Conservation (phyloP, 2,113 vertebrate species). For the Hydrochoerus hydrochaeris region DNA sequence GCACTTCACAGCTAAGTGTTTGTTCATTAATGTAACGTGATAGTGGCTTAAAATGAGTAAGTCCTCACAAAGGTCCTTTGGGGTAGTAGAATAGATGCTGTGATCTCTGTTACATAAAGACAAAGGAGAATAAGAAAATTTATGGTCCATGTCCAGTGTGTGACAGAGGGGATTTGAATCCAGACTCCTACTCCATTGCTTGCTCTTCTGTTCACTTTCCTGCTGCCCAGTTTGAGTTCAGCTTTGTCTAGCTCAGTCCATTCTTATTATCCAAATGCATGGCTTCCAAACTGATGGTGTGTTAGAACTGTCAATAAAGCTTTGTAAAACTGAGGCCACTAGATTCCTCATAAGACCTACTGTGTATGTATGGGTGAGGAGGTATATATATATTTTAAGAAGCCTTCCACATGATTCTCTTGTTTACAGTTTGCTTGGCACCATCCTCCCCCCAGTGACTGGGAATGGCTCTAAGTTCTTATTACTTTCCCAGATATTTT, state of each 20-base stretch:
- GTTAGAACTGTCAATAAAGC: background rate
- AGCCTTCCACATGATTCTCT: background rate
- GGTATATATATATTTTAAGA: background rate
- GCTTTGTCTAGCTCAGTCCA: background rate
- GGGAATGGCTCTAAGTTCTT: background rate
- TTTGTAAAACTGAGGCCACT: background rate
- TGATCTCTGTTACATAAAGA: background rate
- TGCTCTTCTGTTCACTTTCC: background rate
- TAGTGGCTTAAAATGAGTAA: constrained; percentile 11
- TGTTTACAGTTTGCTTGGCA: background rate
- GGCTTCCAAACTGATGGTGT: background rate
- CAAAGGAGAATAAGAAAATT: background rate
- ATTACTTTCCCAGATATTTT: background rate
- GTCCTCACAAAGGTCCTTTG: background rate
- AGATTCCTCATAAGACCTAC: background rate
- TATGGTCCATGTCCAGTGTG: background rate
- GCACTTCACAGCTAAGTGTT: background rate
- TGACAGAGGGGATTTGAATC: background rate
- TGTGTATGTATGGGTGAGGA: too few relatives aligned
- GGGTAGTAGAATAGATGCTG: accelerated
- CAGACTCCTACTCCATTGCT: background rate
- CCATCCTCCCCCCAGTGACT: background rate
- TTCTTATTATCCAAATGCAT: background rate
- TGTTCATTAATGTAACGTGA: background rate
- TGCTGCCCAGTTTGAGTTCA: background rate